Conservation (phyloP, 2,113 vertebrate species). For the Bubo bubo region DNA sequence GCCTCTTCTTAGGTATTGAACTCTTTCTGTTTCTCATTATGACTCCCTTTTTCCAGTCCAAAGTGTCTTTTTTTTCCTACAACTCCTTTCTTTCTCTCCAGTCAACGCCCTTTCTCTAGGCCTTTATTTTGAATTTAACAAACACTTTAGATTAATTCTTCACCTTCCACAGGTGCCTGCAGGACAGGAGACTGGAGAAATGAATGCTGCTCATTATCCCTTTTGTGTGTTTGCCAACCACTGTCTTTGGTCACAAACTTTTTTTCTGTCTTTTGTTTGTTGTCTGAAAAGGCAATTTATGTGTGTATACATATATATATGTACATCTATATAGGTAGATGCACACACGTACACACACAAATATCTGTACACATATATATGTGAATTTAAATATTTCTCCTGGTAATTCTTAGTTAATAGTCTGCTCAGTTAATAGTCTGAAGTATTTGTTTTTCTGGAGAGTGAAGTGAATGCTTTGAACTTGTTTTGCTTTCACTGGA, state of each 20-base stretch:
- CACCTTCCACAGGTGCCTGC: neutral
- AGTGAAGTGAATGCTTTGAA: conserved; percentile 29
- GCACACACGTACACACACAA: neutral
- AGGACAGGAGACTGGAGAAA: neutral
- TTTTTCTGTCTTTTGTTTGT: neutral
- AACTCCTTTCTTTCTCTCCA: neutral
- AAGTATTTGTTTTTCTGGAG: conserved; percentile 19
- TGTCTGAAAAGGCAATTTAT: neutral
- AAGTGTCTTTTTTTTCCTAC: neutral
- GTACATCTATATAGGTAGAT: neutral
- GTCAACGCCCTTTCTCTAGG: neutral
- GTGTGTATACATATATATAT: neutral
- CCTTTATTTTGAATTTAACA: conserved; percentile 5
- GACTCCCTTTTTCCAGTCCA: neutral
- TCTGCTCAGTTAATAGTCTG: neutral
- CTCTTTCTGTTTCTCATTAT: neutral
- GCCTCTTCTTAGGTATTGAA: neutral
- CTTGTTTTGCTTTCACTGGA: conserved; percentile 33
- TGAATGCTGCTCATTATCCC: neutral
- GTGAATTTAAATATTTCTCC: neutral
- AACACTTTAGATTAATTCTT: neutral
- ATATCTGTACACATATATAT: neutral
- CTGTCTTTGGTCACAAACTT: neutral
- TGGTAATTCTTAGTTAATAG: neutral
- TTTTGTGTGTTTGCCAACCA: neutral